Percentiles rank a stretch among this genome's conserved stretches.
Conservation (phyloP, 1,140 invertebrate species). For the Scaptomyza pallida region DNA sequence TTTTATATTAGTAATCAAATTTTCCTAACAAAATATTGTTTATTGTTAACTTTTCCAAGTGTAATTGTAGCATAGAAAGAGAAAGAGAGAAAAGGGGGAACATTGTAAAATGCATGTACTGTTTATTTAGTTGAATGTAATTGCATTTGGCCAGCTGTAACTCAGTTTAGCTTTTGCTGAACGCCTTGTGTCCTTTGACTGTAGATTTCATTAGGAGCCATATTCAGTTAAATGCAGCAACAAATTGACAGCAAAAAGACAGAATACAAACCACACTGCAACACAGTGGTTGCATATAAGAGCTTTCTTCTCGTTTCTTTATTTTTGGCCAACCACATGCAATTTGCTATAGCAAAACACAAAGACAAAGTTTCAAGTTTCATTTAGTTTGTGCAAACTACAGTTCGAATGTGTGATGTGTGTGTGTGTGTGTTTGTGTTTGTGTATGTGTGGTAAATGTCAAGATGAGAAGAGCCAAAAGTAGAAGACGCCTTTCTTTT, state of each 20-base stretch:
- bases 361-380: slow-evolving; percentile 37
- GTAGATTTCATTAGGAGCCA: slow-evolving; percentile 42
- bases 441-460: slow-evolving; percentile 16
- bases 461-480: slow-evolving; percentile 28
- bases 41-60: too few relatives aligned
- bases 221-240: slow-evolving; percentile 51
- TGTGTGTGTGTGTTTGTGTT: background rate
- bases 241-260: slow-evolving; percentile 39
- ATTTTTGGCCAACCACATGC: slow-evolving; percentile 33
- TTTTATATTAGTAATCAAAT: too few relatives aligned
- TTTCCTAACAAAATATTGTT: too few relatives aligned
- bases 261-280: background rate
- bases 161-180: slow-evolving; percentile 43
- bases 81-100: background rate
- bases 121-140: slow-evolving; percentile 75
- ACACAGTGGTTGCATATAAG: background rate
- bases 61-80: too few relatives aligned
- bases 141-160: slow-evolving; percentile 70
- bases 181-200: slow-evolving; percentile 52
- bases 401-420: slow-evolving; percentile 3
- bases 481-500: slow-evolving; percentile 4
- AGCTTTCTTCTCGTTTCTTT: slow-evolving; percentile 9
- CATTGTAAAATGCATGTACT: slow-evolving; percentile 56
- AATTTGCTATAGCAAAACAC: slow-evolving; percentile 38
- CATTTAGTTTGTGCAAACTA: slow-evolving; percentile 12